These are phyloP conservation scores for Tenthredo amoena DNA, from an alignment of 2,888 invertebrate genomes.

Conservation along the genomic window DNA sequence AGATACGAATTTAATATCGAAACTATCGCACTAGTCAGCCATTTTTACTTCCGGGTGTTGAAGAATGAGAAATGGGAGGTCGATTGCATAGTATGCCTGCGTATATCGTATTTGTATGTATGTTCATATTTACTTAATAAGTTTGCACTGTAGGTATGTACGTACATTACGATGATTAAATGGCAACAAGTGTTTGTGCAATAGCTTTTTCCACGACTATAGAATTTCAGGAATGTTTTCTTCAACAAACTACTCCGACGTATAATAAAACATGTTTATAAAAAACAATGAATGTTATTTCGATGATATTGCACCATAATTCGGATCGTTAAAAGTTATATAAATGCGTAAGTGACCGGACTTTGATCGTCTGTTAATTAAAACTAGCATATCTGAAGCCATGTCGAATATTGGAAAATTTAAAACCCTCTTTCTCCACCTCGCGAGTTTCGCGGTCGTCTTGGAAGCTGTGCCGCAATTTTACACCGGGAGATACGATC, in stretches of 20 bases:
- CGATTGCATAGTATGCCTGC: background rate
- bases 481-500: background rate
- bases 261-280: constrained; percentile 2
- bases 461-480: constrained; percentile 2
- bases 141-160: background rate
- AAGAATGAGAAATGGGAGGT: background rate
- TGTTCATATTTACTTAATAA: background rate
- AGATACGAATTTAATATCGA: background rate
- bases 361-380: background rate
- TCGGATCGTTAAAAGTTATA: background rate
- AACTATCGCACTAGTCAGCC: background rate
- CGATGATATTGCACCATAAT: background rate
- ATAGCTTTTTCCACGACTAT: background rate
- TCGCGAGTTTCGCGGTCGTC: background rate
- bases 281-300: background rate
- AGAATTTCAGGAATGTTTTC: background rate
- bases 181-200: background rate
- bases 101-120: background rate
- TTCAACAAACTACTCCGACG: background rate
- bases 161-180: background rate
- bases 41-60: background rate
- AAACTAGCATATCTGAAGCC: background rate
- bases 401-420: background rate
- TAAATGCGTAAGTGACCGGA: background rate
- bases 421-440: background rate